Percentiles rank a stretch among this genome's conserved stretches.
These are phyloP conservation scores for Drosophila ogumai DNA, from an alignment of 1,140 invertebrate genomes.

Conservation along the genomic window DNA sequence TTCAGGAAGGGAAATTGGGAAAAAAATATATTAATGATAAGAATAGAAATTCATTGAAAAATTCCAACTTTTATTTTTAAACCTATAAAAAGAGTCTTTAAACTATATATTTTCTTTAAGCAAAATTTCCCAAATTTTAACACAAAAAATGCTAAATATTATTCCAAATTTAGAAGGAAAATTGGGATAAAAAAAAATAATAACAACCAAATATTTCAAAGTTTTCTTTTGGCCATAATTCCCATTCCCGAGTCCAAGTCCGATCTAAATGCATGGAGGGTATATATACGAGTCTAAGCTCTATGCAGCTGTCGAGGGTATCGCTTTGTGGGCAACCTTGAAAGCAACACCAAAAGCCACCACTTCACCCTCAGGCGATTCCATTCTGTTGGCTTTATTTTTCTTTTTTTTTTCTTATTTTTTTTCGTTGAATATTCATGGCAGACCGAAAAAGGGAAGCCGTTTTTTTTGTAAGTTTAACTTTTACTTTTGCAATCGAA, in stretches of 20 bases:
- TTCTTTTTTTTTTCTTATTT: conserved; percentile 5
- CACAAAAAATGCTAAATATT: no score
- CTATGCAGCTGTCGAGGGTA: conserved; percentile 3
- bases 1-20: no score
- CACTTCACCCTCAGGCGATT: conserved; percentile 33
- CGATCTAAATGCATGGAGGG: conserved; percentile 1
- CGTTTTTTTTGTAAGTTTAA: conserved; percentile 32
- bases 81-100: no score
- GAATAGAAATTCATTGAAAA: no score
- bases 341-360: conserved; percentile 24
- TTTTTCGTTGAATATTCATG: conserved; percentile 34
- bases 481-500: conserved; percentile 55
- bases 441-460: conserved; percentile 45
- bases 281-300: neutral
- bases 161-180: no score
- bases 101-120: no score
- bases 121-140: no score
- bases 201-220: no score
- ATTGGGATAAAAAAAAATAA: no score
- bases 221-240: neutral
- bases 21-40: no score
- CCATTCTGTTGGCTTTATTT: conserved; percentile 9
- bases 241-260: neutral
- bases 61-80: no score
- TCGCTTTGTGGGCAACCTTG: conserved; percentile 27